Percentiles rank a stretch among this genome's conserved stretches.
Evolutionary conservation across 92 coral and sea anemone genomes (phyloP).

Genomic region (Zoanthus sociatus): DNA sequence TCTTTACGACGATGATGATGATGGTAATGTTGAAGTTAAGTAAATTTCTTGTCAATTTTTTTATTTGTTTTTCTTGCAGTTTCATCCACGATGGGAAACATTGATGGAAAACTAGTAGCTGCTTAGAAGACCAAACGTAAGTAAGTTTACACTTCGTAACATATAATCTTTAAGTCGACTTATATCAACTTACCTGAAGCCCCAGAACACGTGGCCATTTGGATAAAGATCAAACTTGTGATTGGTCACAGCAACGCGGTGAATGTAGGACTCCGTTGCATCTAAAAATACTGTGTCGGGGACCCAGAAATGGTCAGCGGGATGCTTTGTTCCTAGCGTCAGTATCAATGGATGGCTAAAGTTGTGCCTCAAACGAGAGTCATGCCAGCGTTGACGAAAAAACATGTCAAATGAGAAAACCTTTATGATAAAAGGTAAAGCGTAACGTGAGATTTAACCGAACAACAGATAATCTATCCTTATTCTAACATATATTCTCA

Average conservation of each 20-base stretch:
- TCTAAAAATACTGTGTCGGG: constrained; percentile 89
- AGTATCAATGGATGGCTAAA: constrained; percentile 71
- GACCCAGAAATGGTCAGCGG: constrained; percentile 92
- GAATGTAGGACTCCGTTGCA: constrained; percentile 74
- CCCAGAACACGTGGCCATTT: constrained; percentile 84
- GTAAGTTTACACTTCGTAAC: too few species aligned
- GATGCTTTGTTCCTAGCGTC: constrained; percentile 87
- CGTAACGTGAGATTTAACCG: too few species aligned
- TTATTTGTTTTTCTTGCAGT: too few species aligned
- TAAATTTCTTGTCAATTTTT: too few species aligned
- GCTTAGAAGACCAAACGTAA: too few species aligned
- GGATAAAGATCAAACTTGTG: constrained; percentile 89
- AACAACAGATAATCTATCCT: too few species aligned
- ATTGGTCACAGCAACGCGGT: constrained; percentile 73
- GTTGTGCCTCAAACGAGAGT: constrained; percentile 74
- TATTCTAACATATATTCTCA: too few species aligned
- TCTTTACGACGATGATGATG: too few species aligned
- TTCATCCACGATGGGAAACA: too few species aligned
- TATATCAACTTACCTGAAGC: constrained; percentile 66
- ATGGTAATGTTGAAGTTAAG: too few species aligned
- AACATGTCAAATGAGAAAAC: constrained; percentile 88
- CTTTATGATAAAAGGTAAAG: constrained; percentile 40
- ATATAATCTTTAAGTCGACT: not conserved
- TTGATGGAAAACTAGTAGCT: too few species aligned
- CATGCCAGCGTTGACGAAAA: constrained; percentile 86